These are phyloP conservation scores for Poecilia wingei DNA, from an alignment of 2,797 vertebrate genomes.

Conservation along the genomic window DNA sequence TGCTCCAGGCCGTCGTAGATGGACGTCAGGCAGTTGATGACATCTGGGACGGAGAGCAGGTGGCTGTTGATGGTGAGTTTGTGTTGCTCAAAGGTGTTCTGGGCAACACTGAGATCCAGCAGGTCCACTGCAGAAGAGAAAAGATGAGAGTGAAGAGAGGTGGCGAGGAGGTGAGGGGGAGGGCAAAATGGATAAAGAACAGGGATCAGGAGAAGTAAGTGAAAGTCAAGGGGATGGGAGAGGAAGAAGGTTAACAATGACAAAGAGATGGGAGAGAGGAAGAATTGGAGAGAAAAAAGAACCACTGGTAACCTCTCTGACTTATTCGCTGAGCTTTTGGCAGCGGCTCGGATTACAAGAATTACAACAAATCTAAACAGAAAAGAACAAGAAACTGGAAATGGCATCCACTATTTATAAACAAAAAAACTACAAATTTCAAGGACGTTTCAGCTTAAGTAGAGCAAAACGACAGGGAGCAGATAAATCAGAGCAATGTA, in stretches of 20 bases:
- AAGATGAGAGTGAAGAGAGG: background rate
- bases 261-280: conserved; percentile 3
- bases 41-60: conserved; percentile 89
- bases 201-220: background rate
- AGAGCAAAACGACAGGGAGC: conserved; percentile 41
- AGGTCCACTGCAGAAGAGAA: conserved; percentile 86
- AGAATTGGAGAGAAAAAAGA: conserved; percentile 6
- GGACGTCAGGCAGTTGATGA: conserved; percentile 93
- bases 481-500: conserved; percentile 35
- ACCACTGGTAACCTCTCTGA: conserved; percentile 35
- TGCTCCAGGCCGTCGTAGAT: conserved; percentile 94
- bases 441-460: conserved; percentile 52
- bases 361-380: conserved; percentile 31
- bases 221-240: conserved; percentile 2
- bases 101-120: conserved; percentile 89
- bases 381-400: conserved; percentile 27
- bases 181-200: background rate
- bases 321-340: conserved; percentile 31
- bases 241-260: conserved; percentile 17
- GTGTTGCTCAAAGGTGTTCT: conserved; percentile 92
- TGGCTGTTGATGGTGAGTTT: conserved; percentile 91
- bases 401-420: conserved; percentile 37
- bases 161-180: background rate
- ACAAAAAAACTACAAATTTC: conserved; percentile 33
- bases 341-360: conserved; percentile 20